phyloP scores from a whole-genome alignment of 2,888 invertebrate genomes.

The Caenorhabditis zanzibari region DNA sequence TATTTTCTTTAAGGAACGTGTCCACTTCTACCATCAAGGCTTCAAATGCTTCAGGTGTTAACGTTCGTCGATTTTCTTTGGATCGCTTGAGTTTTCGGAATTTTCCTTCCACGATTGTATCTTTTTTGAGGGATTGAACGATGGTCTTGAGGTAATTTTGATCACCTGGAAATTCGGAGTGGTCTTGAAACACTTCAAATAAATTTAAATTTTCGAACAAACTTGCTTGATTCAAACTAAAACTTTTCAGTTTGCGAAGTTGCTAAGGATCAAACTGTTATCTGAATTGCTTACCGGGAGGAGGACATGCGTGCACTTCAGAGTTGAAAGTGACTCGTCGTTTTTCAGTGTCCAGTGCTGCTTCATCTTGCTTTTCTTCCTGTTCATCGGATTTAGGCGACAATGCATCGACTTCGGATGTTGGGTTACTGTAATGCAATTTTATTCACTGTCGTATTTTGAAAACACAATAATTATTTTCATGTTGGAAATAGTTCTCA shows the following conservation, averaged over 20 bases:
- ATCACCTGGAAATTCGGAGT: slow-evolving; percentile 70
- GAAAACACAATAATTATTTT: too few relatives aligned
- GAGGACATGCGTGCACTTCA: slow-evolving; percentile 81
- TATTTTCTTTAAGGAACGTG: background rate
- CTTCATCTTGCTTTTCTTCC: background rate
- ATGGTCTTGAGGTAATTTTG: slow-evolving; percentile 75
- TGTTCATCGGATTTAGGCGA: background rate
- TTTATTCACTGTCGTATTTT: too few relatives aligned
- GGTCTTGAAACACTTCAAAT: background rate
- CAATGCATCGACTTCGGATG: background rate
- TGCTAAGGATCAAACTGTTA: background rate
- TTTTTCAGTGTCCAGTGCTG: slow-evolving; percentile 46
- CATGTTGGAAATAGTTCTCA: too few relatives aligned
- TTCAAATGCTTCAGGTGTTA: slow-evolving; percentile 21
- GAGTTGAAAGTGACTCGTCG: slow-evolving; percentile 81
- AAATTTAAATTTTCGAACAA: background rate
- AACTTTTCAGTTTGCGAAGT: background rate
- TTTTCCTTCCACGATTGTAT: slow-evolving; percentile 70
- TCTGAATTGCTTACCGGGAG: slow-evolving; percentile 72
- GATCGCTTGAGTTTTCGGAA: slow-evolving; percentile 50
- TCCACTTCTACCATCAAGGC: slow-evolving; percentile 39
- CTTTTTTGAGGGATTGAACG: slow-evolving; percentile 78
- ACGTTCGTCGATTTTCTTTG: slow-evolving; percentile 60
- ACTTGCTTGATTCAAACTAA: too few relatives aligned
- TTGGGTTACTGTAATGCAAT: slow-evolving; percentile 12